Percentiles rank a stretch among this genome's conserved stretches.
Conservation (phyloP, 2,113 vertebrate species). For the Globicephala melas region DNA sequence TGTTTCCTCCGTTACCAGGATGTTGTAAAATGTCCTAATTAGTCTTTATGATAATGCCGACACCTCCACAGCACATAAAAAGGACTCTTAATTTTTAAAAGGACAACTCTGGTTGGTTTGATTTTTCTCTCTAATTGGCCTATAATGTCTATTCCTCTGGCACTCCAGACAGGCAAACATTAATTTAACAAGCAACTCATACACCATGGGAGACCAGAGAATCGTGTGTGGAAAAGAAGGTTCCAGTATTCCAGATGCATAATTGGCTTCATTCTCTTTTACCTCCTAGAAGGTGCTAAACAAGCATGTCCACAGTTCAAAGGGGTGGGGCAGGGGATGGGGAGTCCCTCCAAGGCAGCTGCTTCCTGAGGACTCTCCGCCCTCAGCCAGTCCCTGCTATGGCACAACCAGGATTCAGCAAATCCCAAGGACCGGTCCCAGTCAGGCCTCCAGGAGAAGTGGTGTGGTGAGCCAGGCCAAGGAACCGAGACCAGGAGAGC, state of each 20-base stretch:
- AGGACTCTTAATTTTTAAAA: conserved; percentile 83
- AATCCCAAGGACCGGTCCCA: background rate
- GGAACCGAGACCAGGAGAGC: background rate
- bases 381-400: background rate
- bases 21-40: conserved; percentile 85
- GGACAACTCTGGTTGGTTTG: conserved; percentile 80
- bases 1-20: conserved; percentile 80
- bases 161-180: conserved; percentile 75
- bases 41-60: conserved; percentile 81
- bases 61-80: conserved; percentile 84
- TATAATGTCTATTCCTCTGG: conserved; percentile 74
- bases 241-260: conserved; percentile 41
- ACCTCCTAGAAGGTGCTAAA: conserved; percentile 68
- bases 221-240: conserved; percentile 60
- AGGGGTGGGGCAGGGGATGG: background rate
- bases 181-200: conserved; percentile 81
- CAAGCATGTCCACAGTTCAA: background rate
- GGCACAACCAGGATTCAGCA: background rate
- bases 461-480: background rate
- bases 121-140: conserved; percentile 86
- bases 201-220: conserved; percentile 62
- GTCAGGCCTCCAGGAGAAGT: background rate
- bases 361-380: background rate
- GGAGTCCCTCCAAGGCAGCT: background rate
- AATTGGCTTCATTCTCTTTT: conserved; percentile 54